These are phyloP conservation scores for Coregonus ussuriensis DNA, from an alignment of 2,797 vertebrate species.

Conservation along the genomic window DNA sequence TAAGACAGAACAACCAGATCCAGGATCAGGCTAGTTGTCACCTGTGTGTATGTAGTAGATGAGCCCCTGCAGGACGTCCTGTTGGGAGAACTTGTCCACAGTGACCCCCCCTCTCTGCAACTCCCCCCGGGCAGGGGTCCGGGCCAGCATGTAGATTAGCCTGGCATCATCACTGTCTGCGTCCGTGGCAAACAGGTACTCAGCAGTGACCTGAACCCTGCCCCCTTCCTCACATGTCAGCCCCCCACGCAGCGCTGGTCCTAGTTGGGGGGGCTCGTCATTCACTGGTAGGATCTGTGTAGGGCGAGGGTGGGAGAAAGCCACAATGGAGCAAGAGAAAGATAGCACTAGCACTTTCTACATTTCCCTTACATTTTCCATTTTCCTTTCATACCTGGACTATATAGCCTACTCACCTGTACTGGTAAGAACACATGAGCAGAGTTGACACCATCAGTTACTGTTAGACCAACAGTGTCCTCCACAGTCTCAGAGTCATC, in stretches of 20 bases:
- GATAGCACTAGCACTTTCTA: too few species aligned
- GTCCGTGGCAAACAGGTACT: slow-evolving; percentile 71
- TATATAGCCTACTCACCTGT: slow-evolving; percentile 73
- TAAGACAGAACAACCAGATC: background rate
- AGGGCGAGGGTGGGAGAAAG: background rate
- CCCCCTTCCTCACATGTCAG: slow-evolving; percentile 67
- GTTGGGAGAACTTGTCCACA: slow-evolving; percentile 75
- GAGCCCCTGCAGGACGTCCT: slow-evolving; percentile 72
- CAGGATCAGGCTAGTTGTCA: slow-evolving; percentile 24
- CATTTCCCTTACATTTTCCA: too few species aligned
- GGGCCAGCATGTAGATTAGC: slow-evolving; percentile 69
- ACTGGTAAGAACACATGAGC: slow-evolving; percentile 77
- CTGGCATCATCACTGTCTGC: slow-evolving; percentile 69
- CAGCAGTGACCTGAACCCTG: slow-evolving; percentile 60
- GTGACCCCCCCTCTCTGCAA: slow-evolving; percentile 61
- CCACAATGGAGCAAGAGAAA: background rate
- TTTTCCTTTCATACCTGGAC: too few species aligned
- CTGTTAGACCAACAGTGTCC: slow-evolving; percentile 79
- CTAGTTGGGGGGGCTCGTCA: slow-evolving; percentile 70
- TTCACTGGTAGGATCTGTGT: slow-evolving; percentile 69
- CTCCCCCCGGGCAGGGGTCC: slow-evolving; percentile 56
- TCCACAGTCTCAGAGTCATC: slow-evolving; percentile 87
- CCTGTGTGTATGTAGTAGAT: slow-evolving; percentile 73
- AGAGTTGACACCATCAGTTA: slow-evolving; percentile 85
- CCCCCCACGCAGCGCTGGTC: slow-evolving; percentile 53